Evolutionary conservation across 2,888 invertebrate species (phyloP).

Genomic region (Protodeltote pygarga): DNA sequence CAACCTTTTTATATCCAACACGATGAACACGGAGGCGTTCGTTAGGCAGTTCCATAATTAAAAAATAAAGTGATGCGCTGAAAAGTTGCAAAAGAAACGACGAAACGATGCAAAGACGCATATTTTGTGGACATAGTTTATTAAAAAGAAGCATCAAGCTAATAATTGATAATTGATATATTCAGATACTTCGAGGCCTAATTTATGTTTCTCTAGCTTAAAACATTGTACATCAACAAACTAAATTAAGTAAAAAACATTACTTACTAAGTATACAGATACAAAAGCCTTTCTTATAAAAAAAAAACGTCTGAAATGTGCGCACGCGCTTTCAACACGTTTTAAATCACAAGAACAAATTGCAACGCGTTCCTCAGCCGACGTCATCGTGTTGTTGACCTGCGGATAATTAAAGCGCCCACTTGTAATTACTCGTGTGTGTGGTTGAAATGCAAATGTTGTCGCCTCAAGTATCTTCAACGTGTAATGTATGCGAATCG

Average conservation of each 20-base stretch:
- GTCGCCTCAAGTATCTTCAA: conserved; percentile 72
- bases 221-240: conserved; percentile 37
- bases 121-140: conserved; percentile 37
- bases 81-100: conserved; percentile 65
- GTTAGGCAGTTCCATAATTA: conserved; percentile 80
- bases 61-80: conserved; percentile 72
- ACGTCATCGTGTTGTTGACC: conserved; percentile 67
- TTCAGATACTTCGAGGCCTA: conserved; percentile 30
- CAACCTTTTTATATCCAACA: conserved; percentile 11
- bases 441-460: conserved; percentile 83
- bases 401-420: conserved; percentile 75
- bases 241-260: conserved; percentile 40
- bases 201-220: conserved; percentile 36
- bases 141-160: conserved; percentile 32
- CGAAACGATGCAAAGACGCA: conserved; percentile 59
- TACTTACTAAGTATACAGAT: conserved; percentile 21
- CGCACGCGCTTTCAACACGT: conserved; percentile 60
- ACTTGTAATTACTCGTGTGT: conserved; percentile 78
- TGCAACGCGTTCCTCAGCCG: conserved; percentile 72
- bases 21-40: conserved; percentile 67
- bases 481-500: conserved; percentile 65
- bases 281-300: conserved; percentile 18
- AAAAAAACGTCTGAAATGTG: conserved; percentile 35
- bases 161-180: conserved; percentile 38
- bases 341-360: conserved; percentile 80